Evolutionary conservation across 2,797 vertebrate genomes (phyloP), one percentile per base, ranked within the genome.

Genomic region (Poeciliopsis paucimaculata): DNA sequence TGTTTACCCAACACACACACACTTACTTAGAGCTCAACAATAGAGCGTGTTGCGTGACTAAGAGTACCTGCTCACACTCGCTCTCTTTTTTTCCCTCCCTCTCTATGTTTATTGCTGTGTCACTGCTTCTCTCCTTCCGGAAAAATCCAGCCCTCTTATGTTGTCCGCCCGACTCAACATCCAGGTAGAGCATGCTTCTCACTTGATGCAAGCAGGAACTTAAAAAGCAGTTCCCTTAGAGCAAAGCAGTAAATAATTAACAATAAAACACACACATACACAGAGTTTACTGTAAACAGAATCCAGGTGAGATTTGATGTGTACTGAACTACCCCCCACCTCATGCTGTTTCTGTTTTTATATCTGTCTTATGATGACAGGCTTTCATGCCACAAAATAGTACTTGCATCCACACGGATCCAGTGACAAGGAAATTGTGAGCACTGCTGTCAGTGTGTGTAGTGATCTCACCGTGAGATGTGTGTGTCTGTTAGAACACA

Each of bases 1-100:
- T 92, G 86, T 91, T 93, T 90, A 88, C 80, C 62, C 90, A 93
- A 92, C 84, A 92, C 90, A 83, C 81, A 76, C 47, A 49, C 76
- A 76, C 62, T 66, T 36, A 68, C 43, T 46, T 26, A 41, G 51
- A 31, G 77, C 72, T 72, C 86, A 85, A 84, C 84, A 89, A 86
- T 73, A 60, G 74, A 73, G 68, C 73, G 62, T 23, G 26, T 86
- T 88, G 84, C 82, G 86, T 91, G 92, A 91, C 86, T 87, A 31
- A 0, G 57, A 79, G 78, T 85, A 82, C 76, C 68, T 82, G 73
- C 51, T 77, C 78, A 53, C 83, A 64, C 77, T 49, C 41, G 2
- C 77, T 82, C 72, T 62, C 72, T 51, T 12, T 45, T 2, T n/a
- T 2, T 45, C 51, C 9, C 16, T 53, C 49, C 23, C 26, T 77